Evolutionary conservation across 2,888 invertebrate genomes (phyloP).

Genomic region (Aspidiotus rigidus): DNA sequence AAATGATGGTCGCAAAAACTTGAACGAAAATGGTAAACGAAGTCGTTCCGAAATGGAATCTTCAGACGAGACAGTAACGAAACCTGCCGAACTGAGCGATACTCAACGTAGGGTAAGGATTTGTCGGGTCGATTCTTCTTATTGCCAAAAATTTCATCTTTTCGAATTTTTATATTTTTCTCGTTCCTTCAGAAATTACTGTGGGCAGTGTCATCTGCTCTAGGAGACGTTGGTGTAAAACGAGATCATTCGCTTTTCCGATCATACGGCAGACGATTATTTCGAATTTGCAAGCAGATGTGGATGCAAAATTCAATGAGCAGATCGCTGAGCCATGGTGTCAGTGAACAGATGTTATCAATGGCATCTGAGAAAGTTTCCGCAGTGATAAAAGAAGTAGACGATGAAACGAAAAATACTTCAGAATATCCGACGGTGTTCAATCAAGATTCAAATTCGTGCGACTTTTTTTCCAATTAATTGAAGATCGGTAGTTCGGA

Average conservation of each 20-base stretch:
- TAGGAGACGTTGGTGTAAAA: constrained; percentile 60
- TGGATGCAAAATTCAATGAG: constrained; percentile 30
- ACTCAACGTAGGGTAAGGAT: constrained; percentile 15
- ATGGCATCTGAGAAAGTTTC: constrained; percentile 24
- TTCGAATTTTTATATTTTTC: not conserved
- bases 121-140: not conserved
- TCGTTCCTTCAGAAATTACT: constrained; percentile 55
- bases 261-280: constrained; percentile 55
- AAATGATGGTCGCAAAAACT: not conserved
- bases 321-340: not conserved
- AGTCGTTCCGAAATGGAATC: constrained; percentile 1
- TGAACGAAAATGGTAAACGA: constrained; percentile 9
- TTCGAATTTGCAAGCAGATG: constrained; percentile 31
- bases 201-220: constrained; percentile 71
- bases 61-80: not conserved
- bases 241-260: constrained; percentile 62
- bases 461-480: constrained; percentile 19
- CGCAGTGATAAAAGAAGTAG: constrained; percentile 17
- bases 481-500: too few species aligned
- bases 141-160: not conserved
- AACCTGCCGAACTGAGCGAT: constrained; percentile 13
- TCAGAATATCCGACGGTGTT: not conserved
- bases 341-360: constrained; percentile 24
- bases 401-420: not conserved
- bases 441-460: constrained; percentile 29